phyloP scores from a whole-genome alignment of 1,140 invertebrate genomes.

The Alviniconcha marisindica region DNA sequence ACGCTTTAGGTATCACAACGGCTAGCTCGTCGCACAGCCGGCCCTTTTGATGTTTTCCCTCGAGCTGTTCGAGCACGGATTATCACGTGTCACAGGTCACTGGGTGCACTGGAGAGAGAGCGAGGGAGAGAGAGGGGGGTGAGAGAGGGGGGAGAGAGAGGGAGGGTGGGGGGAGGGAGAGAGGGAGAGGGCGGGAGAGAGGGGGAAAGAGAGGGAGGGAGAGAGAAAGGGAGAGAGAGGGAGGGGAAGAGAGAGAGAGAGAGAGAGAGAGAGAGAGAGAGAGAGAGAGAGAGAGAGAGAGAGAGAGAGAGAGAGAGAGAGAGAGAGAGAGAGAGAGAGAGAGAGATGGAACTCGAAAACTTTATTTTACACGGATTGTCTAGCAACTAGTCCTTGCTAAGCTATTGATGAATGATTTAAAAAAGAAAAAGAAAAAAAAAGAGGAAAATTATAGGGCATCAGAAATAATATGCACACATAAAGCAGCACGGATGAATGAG shows the following conservation, averaged over 20 bases:
- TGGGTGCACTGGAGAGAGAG: too few species aligned
- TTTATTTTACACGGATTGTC: neutral
- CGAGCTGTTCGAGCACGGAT: neutral
- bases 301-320: neutral
- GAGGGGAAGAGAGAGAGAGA: neutral
- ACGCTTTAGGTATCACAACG: neutral
- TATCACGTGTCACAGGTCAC: neutral
- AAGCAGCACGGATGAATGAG: neutral
- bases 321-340: neutral
- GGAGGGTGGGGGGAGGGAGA: too few species aligned
- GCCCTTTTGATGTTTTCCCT: neutral
- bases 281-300: constrained; percentile 15
- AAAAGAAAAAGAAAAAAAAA: neutral
- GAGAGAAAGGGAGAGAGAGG: constrained; percentile 38
- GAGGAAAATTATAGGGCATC: neutral
- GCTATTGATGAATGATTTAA: neutral
- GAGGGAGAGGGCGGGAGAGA: neutral
- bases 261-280: constrained; percentile 10
- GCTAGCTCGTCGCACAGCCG: neutral
- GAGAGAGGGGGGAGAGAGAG: too few species aligned
- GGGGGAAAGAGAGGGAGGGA: constrained; percentile 15
- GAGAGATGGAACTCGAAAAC: neutral
- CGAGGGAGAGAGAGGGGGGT: too few species aligned
- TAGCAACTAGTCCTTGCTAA: neutral
- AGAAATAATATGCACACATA: neutral